Evolutionary conservation across 2,888 invertebrate genomes (phyloP), one percentile per base, ranked within the genome.

Genomic region (Argyresthia goedartella): DNA sequence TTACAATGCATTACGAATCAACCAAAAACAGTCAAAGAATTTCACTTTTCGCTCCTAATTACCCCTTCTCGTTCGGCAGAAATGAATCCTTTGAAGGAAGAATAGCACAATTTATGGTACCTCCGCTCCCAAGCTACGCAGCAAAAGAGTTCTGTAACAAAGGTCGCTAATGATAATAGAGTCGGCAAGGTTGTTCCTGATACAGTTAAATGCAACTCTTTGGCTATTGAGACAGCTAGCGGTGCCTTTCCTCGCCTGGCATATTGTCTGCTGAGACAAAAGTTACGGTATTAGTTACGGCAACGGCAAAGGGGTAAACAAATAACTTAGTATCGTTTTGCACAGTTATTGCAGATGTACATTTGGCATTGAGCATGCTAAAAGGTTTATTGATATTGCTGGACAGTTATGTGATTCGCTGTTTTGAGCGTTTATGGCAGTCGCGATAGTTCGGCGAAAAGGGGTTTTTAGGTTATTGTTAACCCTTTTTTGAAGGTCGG

Each of bases 41-140:
- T 85, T 85, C 84, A 85, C 85, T 85, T 85, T 85, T 84, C 79
- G 76, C 75, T 74, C 71, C 69, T 81, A 82, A 84, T 84, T 79
- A 81, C 80, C 68, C 75, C 71, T 76, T 76, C 71, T 63, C 58
- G 56, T 15, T 8, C 42, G 39, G 52, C 11, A 66, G 63, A 69
- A 67, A 61, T 55, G 64, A 71, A 70, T 72, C 78, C 75, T 79
- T 78, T 67, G 53, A 64, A 67, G 68, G 68, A 67, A 56, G 15
- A 46, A 65, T 25, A 25, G 3, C 2, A 59, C 33, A 71, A 82
- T 85, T 85, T 84, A 84, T 75, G 81, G 63, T 63, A 57, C n/a
- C 14, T 11, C 34, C 25, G 54, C 54, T 54, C 34, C 52, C 51
- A 52, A 54, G 11, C 52, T 54, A 54, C 54, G 54, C 54, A 25